Conservation (phyloP, 1,140 invertebrate genomes). For the Orius laevigatus region DNA sequence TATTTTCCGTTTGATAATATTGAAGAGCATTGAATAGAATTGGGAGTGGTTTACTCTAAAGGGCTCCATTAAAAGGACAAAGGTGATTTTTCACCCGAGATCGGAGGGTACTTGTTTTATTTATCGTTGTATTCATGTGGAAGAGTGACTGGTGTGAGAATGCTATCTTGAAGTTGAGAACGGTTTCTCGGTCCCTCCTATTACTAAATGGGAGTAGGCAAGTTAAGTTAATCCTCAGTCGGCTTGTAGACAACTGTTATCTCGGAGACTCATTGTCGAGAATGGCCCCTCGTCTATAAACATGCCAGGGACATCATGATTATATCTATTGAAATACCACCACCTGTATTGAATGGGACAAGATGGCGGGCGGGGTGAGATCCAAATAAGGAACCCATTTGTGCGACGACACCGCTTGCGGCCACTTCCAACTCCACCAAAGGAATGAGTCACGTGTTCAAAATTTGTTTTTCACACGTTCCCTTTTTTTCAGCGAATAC, state of each 20-base stretch:
- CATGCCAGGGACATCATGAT: slow-evolving; percentile 6
- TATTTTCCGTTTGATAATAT: too few species aligned
- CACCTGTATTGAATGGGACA: slow-evolving; percentile 10
- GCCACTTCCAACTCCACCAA: too few species aligned
- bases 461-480: too few species aligned
- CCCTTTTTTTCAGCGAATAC: slow-evolving; percentile 3
- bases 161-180: not conserved
- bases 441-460: too few species aligned
- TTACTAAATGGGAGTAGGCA: slow-evolving; percentile 6
- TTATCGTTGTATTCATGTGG: not conserved
- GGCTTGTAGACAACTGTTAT: slow-evolving; percentile 5
- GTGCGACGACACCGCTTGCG: slow-evolving; percentile 1
- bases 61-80: not conserved
- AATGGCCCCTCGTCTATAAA: slow-evolving; percentile 7
- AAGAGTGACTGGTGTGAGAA: not conserved
- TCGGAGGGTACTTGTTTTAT: not conserved
- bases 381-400: slow-evolving; percentile 11
- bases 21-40: too few species aligned
- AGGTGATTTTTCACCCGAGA: not conserved
- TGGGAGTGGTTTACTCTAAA: too few species aligned
- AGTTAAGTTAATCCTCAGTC: slow-evolving; percentile 4
- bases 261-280: slow-evolving; percentile 7
- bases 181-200: slow-evolving; percentile 1
- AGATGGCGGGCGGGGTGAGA: not conserved
- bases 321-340: slow-evolving; percentile 12